Evolutionary conservation across 2,113 vertebrate species (phyloP).

Genomic region (Arizona elegans): DNA sequence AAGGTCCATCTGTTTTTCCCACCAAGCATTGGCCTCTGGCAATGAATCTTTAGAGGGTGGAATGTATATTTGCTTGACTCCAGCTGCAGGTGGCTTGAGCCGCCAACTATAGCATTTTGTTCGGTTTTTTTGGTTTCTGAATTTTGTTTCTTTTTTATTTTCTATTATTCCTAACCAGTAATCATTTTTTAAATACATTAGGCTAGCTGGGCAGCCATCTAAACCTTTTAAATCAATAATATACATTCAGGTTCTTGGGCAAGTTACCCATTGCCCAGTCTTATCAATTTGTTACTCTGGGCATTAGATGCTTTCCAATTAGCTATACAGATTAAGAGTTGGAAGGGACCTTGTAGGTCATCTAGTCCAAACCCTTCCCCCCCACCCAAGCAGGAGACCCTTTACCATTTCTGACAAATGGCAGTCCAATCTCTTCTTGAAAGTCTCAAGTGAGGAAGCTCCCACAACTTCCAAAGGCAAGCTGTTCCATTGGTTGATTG

Average conservation of each 20-base stretch:
- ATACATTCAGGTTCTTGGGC: neutral
- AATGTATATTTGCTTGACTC: neutral
- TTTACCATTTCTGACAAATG: too few species aligned
- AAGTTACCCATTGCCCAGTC: neutral
- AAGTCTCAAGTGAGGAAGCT: too few species aligned
- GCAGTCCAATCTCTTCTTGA: too few species aligned
- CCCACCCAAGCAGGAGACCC: too few species aligned
- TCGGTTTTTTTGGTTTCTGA: neutral
- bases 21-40: neutral
- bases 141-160: neutral
- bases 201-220: neutral
- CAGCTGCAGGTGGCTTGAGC: too few species aligned
- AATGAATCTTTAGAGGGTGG: neutral
- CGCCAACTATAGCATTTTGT: too few species aligned
- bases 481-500: too few species aligned
- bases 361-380: too few species aligned
- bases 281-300: neutral
- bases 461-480: too few species aligned
- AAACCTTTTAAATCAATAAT: neutral
- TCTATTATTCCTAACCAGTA: neutral
- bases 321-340: neutral
- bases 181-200: neutral
- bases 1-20: neutral
- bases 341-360: too few species aligned
- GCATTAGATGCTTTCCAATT: neutral